Evolutionary conservation across 2,113 vertebrate species (phyloP).

Genomic region (Camarhynchus parvulus): DNA sequence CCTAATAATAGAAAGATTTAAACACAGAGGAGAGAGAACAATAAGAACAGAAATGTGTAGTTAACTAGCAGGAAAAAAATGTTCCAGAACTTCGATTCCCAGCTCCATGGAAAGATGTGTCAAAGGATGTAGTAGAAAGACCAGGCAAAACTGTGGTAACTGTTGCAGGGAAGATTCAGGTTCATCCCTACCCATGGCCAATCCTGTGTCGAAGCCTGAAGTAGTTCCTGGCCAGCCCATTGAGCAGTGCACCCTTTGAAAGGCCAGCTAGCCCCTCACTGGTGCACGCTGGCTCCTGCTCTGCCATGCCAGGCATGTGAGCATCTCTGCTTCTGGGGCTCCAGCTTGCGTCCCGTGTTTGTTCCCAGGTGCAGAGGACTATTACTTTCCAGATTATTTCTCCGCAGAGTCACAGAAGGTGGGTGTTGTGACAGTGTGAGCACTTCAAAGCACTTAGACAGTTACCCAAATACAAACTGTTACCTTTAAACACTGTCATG

Average conservation of each 20-base stretch:
- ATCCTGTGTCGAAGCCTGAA: not conserved
- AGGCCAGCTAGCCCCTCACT: not conserved
- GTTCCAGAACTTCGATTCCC: not conserved
- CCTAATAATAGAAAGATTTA: not conserved
- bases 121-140: not conserved
- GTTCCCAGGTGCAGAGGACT: not conserved
- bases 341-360: not conserved
- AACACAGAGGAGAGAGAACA: not conserved
- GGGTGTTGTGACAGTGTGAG: not conserved
- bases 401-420: not conserved
- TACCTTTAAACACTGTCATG: not conserved
- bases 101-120: not conserved
- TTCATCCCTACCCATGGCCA: fast-evolving
- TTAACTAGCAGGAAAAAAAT: not conserved
- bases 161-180: not conserved
- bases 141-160: not conserved
- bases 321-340: not conserved
- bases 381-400: not conserved
- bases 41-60: not conserved
- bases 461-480: not conserved
- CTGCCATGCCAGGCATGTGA: not conserved
- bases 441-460: not conserved
- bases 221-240: not conserved
- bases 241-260: not conserved
- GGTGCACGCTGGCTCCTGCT: fast-evolving